phyloP scores from a whole-genome alignment of 1,140 invertebrate genomes.

The Mamestra configurata region DNA sequence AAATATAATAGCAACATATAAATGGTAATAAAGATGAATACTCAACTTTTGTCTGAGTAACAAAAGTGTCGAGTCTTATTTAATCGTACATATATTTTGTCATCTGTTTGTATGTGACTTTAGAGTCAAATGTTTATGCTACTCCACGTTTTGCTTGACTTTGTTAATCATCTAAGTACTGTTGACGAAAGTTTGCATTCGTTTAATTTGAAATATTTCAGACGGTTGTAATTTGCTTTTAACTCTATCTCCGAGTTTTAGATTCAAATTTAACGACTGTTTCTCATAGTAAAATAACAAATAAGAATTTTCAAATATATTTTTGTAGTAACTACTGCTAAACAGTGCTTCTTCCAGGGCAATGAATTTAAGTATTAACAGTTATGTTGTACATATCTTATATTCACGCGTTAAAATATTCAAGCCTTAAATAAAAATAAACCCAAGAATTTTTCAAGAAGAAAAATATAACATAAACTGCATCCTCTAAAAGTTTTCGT shows the following conservation, averaged over 20 bases:
- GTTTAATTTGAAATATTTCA: not conserved
- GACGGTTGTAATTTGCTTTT: not conserved
- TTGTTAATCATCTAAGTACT: not conserved
- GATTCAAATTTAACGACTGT: not conserved
- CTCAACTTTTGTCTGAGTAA: slow-evolving; percentile 24
- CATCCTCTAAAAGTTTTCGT: not conserved
- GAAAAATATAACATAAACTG: not conserved
- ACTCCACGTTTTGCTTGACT: slow-evolving; percentile 9
- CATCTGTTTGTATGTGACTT: slow-evolving; percentile 4
- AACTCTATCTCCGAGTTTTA: not conserved
- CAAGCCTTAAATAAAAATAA: not conserved
- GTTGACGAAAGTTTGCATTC: not conserved
- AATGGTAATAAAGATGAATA: slow-evolving; percentile 3
- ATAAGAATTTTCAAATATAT: too few relatives aligned
- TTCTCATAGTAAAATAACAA: too few relatives aligned
- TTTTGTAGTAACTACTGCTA: too few relatives aligned
- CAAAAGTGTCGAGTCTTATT: slow-evolving; percentile 21
- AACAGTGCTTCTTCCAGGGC: too few relatives aligned
- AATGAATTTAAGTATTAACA: too few relatives aligned
- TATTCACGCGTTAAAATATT: too few relatives aligned
- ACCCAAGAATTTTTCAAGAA: not conserved
- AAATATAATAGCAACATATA: slow-evolving; percentile 12
- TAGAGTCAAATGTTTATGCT: slow-evolving; percentile 24
- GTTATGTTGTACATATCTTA: too few relatives aligned
- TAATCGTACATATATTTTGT: slow-evolving; percentile 6